Evolutionary conservation across 2,797 vertebrate genomes (phyloP), one percentile per base, ranked within the genome.

Genomic region (Denticeps clupeoides): DNA sequence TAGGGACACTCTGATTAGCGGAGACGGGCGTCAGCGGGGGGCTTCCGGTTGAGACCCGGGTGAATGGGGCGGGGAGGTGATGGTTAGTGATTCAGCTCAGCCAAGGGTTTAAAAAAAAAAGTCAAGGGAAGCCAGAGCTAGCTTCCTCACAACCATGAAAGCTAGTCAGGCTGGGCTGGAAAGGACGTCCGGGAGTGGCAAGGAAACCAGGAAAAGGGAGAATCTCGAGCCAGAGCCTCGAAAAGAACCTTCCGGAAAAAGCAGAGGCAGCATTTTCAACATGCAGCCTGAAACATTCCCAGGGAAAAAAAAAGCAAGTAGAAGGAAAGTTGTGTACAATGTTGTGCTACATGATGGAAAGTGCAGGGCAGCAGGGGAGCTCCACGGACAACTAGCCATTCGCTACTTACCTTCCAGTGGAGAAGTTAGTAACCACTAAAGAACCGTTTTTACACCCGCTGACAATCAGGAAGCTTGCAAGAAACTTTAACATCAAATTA

Each of bases 91-190:
- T 19, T 29, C 41, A 25, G 33, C 7, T 13, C 27, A 48, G 41
- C 26, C 40, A 44, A 16, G 13, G 41, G 42, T 46, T 43, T 22
- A 18, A 21, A 7, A 22, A 32, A 5, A 51, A 26, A 16, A 27
- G 2, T 2, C n/a, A n/a, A 28, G 31, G 33, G 19, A 29, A 13
- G 28, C 58, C 48, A 44, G 45, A 27, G 43, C 47, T 28, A 60
- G 59, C 47, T 59, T 64, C 54, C 48, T 48, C 45, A 29, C 23
- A 6, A 26, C 16, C 31, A 38, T 56, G 27, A 60, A 29, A 62
- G 59, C 55, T 41, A 55, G 54, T 66, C 46, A 41, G 45, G 58
- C 50, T 24, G 5, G 65, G 42, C 45, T 51, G 45, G 3, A 58
- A 12, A 32, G 47, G 26, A 31, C 33, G 18, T 19, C 24, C 16